Percentiles rank a stretch among this genome's conserved stretches.
phyloP scores from a whole-genome alignment of 2,797 vertebrate species.

The Esox masquinongy region DNA sequence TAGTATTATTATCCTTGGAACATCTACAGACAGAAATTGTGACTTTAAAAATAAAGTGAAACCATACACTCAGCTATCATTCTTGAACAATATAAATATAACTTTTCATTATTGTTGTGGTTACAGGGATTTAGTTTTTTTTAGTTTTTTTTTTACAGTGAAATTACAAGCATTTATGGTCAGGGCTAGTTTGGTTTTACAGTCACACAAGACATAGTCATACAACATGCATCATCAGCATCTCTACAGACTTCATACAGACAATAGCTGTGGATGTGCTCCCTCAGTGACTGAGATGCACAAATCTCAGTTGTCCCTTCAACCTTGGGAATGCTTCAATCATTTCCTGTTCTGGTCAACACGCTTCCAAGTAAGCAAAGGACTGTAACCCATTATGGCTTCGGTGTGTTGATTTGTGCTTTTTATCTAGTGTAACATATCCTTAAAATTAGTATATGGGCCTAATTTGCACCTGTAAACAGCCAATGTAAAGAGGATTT shows the following conservation, averaged over 20 bases:
- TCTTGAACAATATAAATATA: background rate
- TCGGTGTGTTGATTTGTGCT: background rate
- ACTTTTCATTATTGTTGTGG: background rate
- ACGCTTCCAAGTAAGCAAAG: background rate
- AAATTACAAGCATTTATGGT: background rate
- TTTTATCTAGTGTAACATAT: background rate
- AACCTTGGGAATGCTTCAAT: background rate
- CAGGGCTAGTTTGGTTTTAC: background rate
- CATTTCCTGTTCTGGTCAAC: conserved; percentile 1
- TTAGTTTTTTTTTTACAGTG: background rate
- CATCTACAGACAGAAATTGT: no score
- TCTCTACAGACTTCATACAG: conserved; percentile 3
- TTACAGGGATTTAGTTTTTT: background rate
- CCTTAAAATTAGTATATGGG: conserved; percentile 5
- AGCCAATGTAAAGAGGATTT: background rate
- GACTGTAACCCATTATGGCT: background rate
- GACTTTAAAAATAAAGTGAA: no score
- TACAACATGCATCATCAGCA: background rate
- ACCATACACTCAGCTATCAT: background rate
- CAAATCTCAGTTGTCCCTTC: background rate
- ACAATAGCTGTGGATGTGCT: background rate
- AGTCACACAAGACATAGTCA: background rate
- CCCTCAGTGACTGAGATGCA: background rate
- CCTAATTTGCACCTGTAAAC: conserved; percentile 8
- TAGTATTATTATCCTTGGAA: no score